Base-by-base conservation (phyloP, 2,888 invertebrate genomes). In the Nomada fucata region DNA sequence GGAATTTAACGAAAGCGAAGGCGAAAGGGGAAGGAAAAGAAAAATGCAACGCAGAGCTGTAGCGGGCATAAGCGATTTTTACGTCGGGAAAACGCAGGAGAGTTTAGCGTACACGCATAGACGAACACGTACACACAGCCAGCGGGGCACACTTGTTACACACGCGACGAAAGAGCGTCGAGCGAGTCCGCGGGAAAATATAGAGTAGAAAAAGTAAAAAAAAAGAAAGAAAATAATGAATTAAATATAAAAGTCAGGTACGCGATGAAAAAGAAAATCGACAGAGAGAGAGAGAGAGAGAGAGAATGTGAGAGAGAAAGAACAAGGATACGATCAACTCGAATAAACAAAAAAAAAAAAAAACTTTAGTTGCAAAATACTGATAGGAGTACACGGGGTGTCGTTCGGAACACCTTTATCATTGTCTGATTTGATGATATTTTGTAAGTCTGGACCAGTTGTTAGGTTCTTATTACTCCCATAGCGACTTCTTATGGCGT, bases 401-500 rank as follows among this genome's bases (percentile, higher is more conserved):
- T 88, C 81, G 79, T 87, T 42, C 85, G 86, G 87, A 89, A 89
- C 89, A 91, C 90, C 91, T 89, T 90, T 90, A 91, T 91, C 91
- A 91, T 91, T 92, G 90, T 92, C 91, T 93, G 89, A 93, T 93
- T 93, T 93, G 90, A 92, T 92, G 91, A 92, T 92, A 92, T 92
- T 93, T 93, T 93, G 90, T 92, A 92, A 92, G 91, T 92, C 91
- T 92, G 92, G 93, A 93, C 92, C 92, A 93, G 92, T 91, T 92
- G 90, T 90, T 92, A 92, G 92, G 93, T 93, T 92, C 92, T 92
- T 91, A 92, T 92, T 92, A 93, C 90, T 92, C 92, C 90, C 91
- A 93, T 92, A 93, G 92, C 91, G 90, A 93, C 92, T 92, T 93
- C 92, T 93, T 92, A 93, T 92, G 92, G 91, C 91, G 92, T 92